These are phyloP conservation scores for Ophiodon elongatus DNA, from an alignment of 2,113 vertebrate species.

Conservation along the genomic window DNA sequence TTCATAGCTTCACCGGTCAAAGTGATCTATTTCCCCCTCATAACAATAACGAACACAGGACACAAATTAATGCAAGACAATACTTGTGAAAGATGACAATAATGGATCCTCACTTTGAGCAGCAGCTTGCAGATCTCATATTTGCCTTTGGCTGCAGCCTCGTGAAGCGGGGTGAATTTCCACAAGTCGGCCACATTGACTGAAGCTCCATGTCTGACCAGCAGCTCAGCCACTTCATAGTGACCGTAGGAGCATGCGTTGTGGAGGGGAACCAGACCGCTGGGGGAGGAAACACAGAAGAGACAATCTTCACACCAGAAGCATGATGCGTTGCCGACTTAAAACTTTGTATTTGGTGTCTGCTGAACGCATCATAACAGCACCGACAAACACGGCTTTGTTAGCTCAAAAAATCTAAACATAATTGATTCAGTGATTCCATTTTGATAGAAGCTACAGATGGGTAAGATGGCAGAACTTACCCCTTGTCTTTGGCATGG, in stretches of 20 bases:
- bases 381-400: neutral
- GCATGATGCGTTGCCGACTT: neutral
- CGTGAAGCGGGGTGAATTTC: conserved; percentile 98
- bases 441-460: neutral
- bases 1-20: neutral
- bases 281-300: conserved; percentile 60
- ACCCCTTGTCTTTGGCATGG: conserved; percentile 99
- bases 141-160: conserved; percentile 99
- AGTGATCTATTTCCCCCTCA: neutral
- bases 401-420: neutral
- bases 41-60: neutral
- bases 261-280: conserved; percentile 96
- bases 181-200: conserved; percentile 98
- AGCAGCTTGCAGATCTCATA: conserved; percentile 99
- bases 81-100: neutral
- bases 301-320: neutral
- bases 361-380: neutral
- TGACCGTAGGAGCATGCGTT: conserved; percentile 99
- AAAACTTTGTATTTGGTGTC: too few relatives aligned
- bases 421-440: neutral
- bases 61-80: neutral
- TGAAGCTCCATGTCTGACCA: conserved; percentile 96
- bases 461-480: neutral
- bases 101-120: conserved; percentile 85
- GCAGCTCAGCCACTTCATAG: conserved; percentile 96